Conservation (phyloP, 1,140 invertebrate genomes). For the Chlorops oryzae region DNA sequence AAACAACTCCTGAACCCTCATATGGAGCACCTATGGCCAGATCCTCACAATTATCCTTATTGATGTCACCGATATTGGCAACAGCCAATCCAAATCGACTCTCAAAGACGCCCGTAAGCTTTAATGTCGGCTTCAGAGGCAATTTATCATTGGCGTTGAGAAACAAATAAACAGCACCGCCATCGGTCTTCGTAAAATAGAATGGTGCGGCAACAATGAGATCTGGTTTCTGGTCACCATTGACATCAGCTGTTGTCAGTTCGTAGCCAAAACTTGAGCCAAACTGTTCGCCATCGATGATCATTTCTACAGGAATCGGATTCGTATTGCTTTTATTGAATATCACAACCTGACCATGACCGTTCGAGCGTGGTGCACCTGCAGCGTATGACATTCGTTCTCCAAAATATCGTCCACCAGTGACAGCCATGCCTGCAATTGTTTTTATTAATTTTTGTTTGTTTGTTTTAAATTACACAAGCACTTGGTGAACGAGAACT, state of each 20-base stretch:
- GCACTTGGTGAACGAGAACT: conserved; percentile 10
- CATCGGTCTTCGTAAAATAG: conserved; percentile 72
- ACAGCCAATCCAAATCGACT: conserved; percentile 83
- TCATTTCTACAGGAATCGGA: conserved; percentile 58
- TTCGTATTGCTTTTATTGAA: conserved; percentile 60
- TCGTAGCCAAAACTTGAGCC: conserved; percentile 87
- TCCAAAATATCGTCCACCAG: conserved; percentile 71
- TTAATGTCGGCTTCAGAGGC: conserved; percentile 54
- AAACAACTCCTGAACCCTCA: conserved; percentile 76
- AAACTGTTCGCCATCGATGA: conserved; percentile 76
- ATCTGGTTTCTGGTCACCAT: conserved; percentile 82
- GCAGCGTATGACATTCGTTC: conserved; percentile 65
- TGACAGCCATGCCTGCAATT: conserved; percentile 68
- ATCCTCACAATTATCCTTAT: conserved; percentile 85
- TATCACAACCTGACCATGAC: conserved; percentile 79
- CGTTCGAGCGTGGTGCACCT: conserved; percentile 78
- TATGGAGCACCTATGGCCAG: conserved; percentile 89
- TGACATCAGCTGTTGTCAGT: conserved; percentile 74
- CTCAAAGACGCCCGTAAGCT: conserved; percentile 64
- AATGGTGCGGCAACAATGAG: conserved; percentile 87
- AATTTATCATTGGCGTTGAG: conserved; percentile 56
- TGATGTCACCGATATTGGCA: conserved; percentile 81
- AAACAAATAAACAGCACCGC: conserved; percentile 88
- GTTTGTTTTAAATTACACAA: conserved; percentile 4
- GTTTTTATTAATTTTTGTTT: not conserved